phyloP scores from a whole-genome alignment of 2,888 invertebrate genomes.

The Nezara viridula region DNA sequence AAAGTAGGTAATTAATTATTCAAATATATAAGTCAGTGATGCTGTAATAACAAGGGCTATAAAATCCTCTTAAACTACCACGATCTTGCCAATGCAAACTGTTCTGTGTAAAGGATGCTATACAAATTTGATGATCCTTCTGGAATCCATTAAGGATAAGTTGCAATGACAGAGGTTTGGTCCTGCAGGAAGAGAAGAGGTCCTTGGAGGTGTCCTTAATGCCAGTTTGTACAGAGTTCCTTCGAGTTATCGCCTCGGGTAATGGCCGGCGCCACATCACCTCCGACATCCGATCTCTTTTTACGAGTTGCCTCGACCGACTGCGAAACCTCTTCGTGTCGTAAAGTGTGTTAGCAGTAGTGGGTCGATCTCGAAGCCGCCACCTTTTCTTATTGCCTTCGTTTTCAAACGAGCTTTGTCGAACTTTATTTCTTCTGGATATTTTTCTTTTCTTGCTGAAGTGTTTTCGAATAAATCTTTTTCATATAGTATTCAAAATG shows the following conservation, averaged over 20 bases:
- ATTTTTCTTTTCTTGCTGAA: too few relatives aligned
- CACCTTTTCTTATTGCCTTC: constrained; percentile 14
- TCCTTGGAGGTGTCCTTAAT: neutral
- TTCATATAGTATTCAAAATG: too few relatives aligned
- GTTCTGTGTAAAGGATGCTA: neutral
- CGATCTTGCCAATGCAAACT: neutral
- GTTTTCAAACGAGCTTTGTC: too few relatives aligned
- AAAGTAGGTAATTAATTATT: neutral
- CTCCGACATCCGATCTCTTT: neutral
- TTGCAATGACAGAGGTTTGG: neutral
- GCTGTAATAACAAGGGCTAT: neutral
- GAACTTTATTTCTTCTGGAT: too few relatives aligned
- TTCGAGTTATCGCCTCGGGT: neutral
- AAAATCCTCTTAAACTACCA: neutral
- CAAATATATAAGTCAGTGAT: neutral
- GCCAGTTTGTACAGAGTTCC: constrained; percentile 36
- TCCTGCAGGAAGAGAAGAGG: neutral
- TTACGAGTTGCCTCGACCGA: neutral
- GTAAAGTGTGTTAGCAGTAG: constrained; percentile 7
- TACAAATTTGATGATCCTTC: neutral
- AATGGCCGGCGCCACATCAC: neutral
- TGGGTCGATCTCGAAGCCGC: neutral
- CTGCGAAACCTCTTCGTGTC: constrained; percentile 6
- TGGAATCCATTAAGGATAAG: constrained; percentile 9
- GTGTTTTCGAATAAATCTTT: too few relatives aligned